Base-by-base conservation (phyloP, 2,113 vertebrate species). In the Mobula birostris region DNA sequence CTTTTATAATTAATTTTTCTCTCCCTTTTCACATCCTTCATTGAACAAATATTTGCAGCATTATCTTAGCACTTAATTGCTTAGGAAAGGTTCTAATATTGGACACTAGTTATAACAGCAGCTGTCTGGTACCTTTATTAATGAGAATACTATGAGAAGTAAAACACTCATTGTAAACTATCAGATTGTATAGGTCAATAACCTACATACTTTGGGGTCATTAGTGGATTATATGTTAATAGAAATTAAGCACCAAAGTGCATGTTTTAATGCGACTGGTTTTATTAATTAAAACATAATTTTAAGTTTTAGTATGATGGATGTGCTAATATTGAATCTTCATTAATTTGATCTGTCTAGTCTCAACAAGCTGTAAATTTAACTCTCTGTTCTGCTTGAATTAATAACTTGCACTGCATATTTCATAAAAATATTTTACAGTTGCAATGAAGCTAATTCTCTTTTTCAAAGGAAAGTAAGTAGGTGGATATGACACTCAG, bases 381-480 rank as follows among this genome's bases (percentile, higher is more conserved):
- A 14, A 88, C 85, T 32, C 12, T 61, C 12, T n/a, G 12, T 63
- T 29, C 11, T 88, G 85, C n/a, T 90, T 90, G 85, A 90, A 90
- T 15, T 7, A 32, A 2, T 88, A 29, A 7, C 19, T 32, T 68
- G 85, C 85, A 68, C 61, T 32, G 61, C 15, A 32, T 32, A 68
- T 90, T 90, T 90, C 14, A 66, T 90, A 66, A 19, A 58, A 68
- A 90, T 17, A 88, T 88, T 66, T 88, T 66, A 66, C 7, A 88
- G 27, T 87, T 58, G 61, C 14, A 88, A 15, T n/a, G 58, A 63
- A 88, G n/a, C 29, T 36, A 17, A 90, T n/a, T 36, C 19, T 66
- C 29, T 88, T 63, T 63, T 14, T 32, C n/a, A 32, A 29, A 19
- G 61, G 72, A 61, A 66, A n/a, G 27, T 29, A 17, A 88, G 29